A percentile compares a stretch with the other conserved stretches of the same genome.
phyloP scores from a whole-genome alignment of 1,140 invertebrate species.

The Drosophila sproati region DNA sequence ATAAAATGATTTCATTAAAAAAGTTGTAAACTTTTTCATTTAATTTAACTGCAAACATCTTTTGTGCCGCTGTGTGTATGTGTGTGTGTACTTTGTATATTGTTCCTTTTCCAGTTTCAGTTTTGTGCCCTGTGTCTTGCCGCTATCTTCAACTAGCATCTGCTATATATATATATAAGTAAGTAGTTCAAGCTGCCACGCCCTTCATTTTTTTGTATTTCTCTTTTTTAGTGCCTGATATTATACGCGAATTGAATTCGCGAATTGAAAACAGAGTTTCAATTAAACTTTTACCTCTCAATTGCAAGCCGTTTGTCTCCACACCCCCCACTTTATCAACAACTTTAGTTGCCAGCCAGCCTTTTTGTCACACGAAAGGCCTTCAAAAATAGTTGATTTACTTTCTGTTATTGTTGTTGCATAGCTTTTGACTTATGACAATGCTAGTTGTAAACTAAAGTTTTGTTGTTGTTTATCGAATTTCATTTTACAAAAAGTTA shows the following conservation, averaged over 20 bases:
- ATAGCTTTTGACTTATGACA: conserved; percentile 26
- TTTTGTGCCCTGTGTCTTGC: conserved; percentile 5
- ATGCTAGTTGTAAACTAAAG: conserved; percentile 9
- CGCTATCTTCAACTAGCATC: conserved; percentile 27
- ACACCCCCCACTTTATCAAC: neutral
- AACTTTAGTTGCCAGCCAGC: conserved; percentile 17
- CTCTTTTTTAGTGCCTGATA: neutral
- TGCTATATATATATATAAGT: neutral
- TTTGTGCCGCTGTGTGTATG: conserved; percentile 52
- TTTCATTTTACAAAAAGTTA: neutral
- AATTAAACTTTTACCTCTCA: conserved; percentile 77
- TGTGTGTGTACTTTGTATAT: conserved; percentile 14
- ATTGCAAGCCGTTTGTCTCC: conserved; percentile 43
- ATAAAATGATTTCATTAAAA: conserved; percentile 83
- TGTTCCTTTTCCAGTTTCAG: conserved; percentile 32
- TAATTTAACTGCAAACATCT: conserved; percentile 83
- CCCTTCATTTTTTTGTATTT: neutral
- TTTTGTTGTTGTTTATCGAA: conserved; percentile 9
- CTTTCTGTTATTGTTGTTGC: too few species aligned
- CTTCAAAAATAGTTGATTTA: conserved; percentile 7
- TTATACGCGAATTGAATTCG: conserved; percentile 42
- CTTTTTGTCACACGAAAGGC: conserved; percentile 29
- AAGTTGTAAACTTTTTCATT: conserved; percentile 83
- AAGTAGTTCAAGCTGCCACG: conserved; percentile 20
- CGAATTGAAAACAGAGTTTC: conserved; percentile 54